Conservation (phyloP, 1,140 invertebrate genomes). For the Capitella teleta region DNA sequence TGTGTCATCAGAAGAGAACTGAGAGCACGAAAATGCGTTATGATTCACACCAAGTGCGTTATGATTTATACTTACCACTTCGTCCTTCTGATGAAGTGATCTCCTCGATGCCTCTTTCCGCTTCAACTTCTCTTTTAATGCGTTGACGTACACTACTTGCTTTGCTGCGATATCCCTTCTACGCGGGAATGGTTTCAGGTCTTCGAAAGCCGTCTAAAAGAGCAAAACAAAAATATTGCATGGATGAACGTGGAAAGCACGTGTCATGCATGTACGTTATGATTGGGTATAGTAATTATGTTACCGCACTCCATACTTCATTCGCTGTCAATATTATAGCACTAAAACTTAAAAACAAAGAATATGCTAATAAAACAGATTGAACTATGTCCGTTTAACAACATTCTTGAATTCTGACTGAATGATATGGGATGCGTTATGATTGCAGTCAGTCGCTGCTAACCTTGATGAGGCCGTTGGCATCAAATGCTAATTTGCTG, state of each 20-base stretch:
- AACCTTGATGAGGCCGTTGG: conserved; percentile 45
- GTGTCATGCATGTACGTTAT: not conserved
- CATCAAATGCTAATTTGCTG: conserved; percentile 44
- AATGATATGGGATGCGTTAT: not conserved
- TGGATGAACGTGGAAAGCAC: not conserved
- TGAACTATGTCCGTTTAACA: not conserved
- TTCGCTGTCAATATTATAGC: not conserved
- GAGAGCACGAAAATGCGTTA: not conserved
- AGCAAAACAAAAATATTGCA: not conserved
- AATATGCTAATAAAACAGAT: not conserved
- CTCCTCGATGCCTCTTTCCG: not conserved
- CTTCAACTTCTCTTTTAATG: conserved; percentile 29
- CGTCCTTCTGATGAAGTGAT: not conserved
- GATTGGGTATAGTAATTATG: not conserved
- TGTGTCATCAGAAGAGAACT: not conserved
- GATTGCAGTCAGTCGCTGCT: not conserved
- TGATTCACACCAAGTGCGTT: not conserved
- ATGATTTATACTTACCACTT: not conserved
- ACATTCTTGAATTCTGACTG: not conserved
- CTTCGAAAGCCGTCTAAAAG: conserved; percentile 44
- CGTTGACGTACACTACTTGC: conserved; percentile 43
- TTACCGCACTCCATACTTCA: not conserved
- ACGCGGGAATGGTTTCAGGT: conserved; percentile 44
- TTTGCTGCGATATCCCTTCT: conserved; percentile 40
- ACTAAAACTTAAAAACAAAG: not conserved